Percentiles rank a stretch among this genome's conserved stretches.
Conservation (phyloP, 1,140 invertebrate species). For the Drosophila truncata region DNA sequence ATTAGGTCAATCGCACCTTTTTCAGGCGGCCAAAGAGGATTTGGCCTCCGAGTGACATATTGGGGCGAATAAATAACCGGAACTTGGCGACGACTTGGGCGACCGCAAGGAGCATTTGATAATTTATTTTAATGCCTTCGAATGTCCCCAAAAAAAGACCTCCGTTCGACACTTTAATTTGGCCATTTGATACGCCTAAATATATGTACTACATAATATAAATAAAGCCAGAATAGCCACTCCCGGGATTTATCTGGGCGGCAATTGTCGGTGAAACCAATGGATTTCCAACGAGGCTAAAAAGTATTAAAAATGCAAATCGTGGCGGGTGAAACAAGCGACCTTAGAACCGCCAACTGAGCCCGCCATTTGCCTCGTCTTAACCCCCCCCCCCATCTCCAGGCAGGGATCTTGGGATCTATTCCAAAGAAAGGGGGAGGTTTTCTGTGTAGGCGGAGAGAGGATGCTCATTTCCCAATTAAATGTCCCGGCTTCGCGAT, state of each 20-base stretch:
- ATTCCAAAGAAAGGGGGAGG: conserved; percentile 13
- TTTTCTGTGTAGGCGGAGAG: conserved; percentile 10
- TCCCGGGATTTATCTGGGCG: conserved; percentile 32
- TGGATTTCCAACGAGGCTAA: conserved; percentile 51
- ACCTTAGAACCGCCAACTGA: conserved; percentile 54
- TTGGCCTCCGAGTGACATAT: conserved; percentile 58
- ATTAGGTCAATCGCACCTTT: conserved; percentile 69
- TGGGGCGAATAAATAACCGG: conserved; percentile 65
- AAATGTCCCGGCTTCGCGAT: conserved; percentile 66
- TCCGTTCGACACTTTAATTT: conserved; percentile 31
- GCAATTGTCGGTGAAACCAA: conserved; percentile 53
- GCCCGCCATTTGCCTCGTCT: conserved; percentile 23
- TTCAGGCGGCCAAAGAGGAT: conserved; percentile 41
- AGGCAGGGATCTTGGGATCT: conserved; percentile 1
- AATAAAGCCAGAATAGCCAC: conserved; percentile 37
- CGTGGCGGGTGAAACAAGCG: conserved; percentile 56
- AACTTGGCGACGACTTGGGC: conserved; percentile 30
- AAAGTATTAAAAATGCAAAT: conserved; percentile 71
- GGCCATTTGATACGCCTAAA: conserved; percentile 39
- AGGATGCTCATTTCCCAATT: conserved; percentile 68
- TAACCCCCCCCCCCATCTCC: not conserved
- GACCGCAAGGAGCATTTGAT: conserved; percentile 18
- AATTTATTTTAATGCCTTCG: conserved; percentile 26
- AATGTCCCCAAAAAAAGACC: conserved; percentile 9
- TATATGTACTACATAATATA: conserved; percentile 40